Base-by-base conservation (phyloP, 2,888 invertebrate species). In the Mesorhabditis belari region DNA sequence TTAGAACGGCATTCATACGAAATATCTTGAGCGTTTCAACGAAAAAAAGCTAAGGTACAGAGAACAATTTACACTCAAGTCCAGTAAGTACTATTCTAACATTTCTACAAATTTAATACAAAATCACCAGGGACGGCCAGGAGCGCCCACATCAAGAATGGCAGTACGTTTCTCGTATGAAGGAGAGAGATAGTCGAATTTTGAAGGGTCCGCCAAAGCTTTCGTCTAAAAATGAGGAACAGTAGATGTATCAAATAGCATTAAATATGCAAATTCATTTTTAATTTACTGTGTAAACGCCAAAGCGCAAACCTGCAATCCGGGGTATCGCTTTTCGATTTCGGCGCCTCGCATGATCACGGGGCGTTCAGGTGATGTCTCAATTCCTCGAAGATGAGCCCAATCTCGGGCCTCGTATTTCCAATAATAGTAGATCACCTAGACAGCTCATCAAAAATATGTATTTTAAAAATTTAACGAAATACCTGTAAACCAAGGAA, bases 401-500 rank as follows among this genome's bases (percentile, higher is more conserved):
- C 76, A 76, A 57, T 76, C 74, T 71, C 71, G 49, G 24, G 70
- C 73, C 58, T 80, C 75, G 59, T 80, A 80, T 57, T 80, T 80
- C 73, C 74, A 75, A 58, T 74, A 68, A 60, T 80, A 80, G 59
- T 78, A 79, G 49, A 69, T 61, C 23, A 68, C 64, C 44, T 35
- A 35, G n/a, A 35, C 6, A 35, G n/a, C 1, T n/a, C 12, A 35
- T 35, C n/a, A 35, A n/a, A 9, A 17, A 35, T n/a, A 35, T 17
- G 12, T n/a, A 35, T 17, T 35, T n/a, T 35, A n/a, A 9, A n/a
- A 35, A n/a, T n/a, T n/a, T n/a, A n/a, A n/a, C n/a, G 44, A n/a
- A 17, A 35, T 35, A 35, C 44, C 53, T 75, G 70, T 19, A 77
- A 24, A 24, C 55, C 61, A 50, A 73, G 55, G 24, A 74, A 74